A percentile compares a stretch with the other conserved stretches of the same genome.
Conservation (phyloP, 2,797 vertebrate species). For the Hipposideros larvatus region DNA sequence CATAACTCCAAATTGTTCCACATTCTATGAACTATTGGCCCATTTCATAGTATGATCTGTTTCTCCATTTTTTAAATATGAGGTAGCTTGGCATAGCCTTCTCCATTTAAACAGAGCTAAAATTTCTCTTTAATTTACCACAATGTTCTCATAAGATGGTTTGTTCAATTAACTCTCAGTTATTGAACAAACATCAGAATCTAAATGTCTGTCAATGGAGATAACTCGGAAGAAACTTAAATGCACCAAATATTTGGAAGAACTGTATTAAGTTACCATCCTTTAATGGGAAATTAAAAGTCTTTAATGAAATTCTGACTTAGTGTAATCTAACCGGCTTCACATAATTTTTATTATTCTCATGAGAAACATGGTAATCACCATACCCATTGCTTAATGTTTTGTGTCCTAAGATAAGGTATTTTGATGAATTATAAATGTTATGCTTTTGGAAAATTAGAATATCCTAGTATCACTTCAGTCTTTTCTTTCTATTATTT, state of each 20-base stretch:
- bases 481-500: slow-evolving; percentile 29
- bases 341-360: slow-evolving; percentile 7
- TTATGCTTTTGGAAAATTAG: slow-evolving; percentile 38
- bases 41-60: neutral
- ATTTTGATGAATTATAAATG: slow-evolving; percentile 44
- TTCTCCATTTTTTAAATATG: slow-evolving; percentile 9
- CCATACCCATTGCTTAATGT: neutral
- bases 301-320: slow-evolving; percentile 48
- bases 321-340: slow-evolving; percentile 16
- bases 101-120: slow-evolving; percentile 35
- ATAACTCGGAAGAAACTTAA: neutral
- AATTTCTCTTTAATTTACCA: neutral
- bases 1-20: neutral
- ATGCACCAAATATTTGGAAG: neutral
- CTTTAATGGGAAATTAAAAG: slow-evolving; percentile 11
- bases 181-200: neutral
- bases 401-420: neutral
- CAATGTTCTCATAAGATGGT: neutral
- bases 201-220: neutral
- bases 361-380: neutral
- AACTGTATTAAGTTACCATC: neutral
- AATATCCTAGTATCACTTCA: neutral
- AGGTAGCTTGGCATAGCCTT: neutral
- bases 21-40: neutral
- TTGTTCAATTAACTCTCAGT: slow-evolving; percentile 9